A percentile compares a stretch with the other conserved stretches of the same genome.
Conservation (phyloP, 92 coral and sea anemone species). For the Galaxea fascicularis region DNA sequence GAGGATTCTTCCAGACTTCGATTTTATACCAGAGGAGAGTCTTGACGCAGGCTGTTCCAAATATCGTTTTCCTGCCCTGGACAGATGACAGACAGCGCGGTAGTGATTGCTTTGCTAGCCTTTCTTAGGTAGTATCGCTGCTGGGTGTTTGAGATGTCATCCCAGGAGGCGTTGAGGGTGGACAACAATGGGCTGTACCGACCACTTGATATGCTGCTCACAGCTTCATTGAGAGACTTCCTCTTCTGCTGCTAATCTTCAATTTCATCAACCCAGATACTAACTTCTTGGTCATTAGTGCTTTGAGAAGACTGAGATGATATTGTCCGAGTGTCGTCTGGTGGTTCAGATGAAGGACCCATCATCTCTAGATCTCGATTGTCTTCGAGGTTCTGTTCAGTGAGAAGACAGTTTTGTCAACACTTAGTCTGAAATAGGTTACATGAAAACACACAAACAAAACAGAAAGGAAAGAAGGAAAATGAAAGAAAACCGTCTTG, state of each 20-base stretch:
- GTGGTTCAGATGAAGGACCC: no score
- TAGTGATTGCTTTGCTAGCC: constrained; percentile 42
- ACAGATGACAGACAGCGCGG: constrained; percentile 48
- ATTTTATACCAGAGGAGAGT: neutral
- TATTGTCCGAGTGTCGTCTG: no score
- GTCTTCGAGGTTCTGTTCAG: no score
- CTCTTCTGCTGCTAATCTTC: constrained; percentile 37
- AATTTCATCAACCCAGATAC: constrained; percentile 41
- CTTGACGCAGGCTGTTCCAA: constrained; percentile 25
- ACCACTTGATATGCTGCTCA: constrained; percentile 21
- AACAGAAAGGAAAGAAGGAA: no score
- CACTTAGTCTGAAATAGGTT: no score
- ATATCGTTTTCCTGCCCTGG: constrained; percentile 55
- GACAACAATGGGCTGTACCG: constrained; percentile 43
- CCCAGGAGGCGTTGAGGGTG: constrained; percentile 61
- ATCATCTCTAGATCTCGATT: no score
- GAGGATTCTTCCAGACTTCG: neutral
- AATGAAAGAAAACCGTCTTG: no score
- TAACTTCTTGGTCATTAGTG: neutral
- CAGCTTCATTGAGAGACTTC: constrained; percentile 40
- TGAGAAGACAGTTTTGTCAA: no score
- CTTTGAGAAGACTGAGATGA: neutral
- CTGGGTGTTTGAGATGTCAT: constrained; percentile 59
- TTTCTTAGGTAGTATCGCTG: constrained; percentile 48
- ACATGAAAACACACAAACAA: no score